Evolutionary conservation across 2,888 invertebrate genomes (phyloP).

Genomic region (Cerceris ruficornis): DNA sequence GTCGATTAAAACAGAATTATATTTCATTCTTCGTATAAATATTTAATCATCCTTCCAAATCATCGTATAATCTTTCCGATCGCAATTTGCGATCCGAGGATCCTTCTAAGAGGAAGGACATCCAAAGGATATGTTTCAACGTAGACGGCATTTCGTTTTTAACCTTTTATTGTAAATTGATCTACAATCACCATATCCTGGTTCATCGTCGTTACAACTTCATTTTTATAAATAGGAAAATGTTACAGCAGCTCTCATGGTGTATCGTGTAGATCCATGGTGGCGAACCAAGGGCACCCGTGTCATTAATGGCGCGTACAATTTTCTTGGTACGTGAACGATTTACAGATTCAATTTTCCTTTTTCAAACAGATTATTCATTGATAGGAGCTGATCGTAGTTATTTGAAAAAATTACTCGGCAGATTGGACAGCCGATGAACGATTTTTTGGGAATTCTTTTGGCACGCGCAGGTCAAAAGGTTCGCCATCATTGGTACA

Average conservation of each 20-base stretch:
- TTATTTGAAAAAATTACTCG: too few species aligned
- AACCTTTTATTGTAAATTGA: constrained; percentile 77
- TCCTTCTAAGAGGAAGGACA: constrained; percentile 41
- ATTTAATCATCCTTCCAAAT: not conserved
- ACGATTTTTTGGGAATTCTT: too few species aligned
- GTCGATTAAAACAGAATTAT: too few species aligned
- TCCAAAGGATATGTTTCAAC: constrained; percentile 54
- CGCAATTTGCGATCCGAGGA: constrained; percentile 15
- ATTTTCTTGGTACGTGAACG: too few species aligned
- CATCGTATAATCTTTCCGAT: constrained; percentile 17
- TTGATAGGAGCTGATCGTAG: too few species aligned
- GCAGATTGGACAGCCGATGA: too few species aligned
- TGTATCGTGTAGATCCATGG: constrained; percentile 38
- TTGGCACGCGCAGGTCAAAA: too few species aligned
- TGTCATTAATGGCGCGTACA: too few species aligned
- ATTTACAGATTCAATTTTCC: too few species aligned
- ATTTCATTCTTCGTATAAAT: not conserved
- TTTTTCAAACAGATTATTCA: too few species aligned
- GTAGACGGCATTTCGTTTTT: constrained; percentile 54
- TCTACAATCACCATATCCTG: constrained; percentile 77
- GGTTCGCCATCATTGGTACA: too few species aligned
- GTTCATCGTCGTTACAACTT: constrained; percentile 72
- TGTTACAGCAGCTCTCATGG: constrained; percentile 59
- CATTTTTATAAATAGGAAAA: constrained; percentile 77
- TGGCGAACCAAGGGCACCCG: too few species aligned